Percentiles rank a stretch among this genome's conserved stretches.
Evolutionary conservation across 2,113 vertebrate genomes (phyloP).

Genomic region (Trogon surrucura): DNA sequence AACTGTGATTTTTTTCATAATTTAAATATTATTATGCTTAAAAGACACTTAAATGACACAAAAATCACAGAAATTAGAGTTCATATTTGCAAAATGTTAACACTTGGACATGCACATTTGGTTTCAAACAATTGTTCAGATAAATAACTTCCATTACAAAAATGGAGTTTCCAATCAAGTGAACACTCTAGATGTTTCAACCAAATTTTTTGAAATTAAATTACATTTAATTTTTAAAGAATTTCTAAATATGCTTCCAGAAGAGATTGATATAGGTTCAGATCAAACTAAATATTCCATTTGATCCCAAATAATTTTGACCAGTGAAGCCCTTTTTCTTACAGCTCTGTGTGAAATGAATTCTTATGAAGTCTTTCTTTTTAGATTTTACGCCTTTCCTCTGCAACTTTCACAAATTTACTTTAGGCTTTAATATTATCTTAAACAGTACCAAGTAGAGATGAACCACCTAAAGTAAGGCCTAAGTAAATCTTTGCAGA

Average conservation of each 20-base stretch:
- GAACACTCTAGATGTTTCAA: not conserved
- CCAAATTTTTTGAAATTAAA: not conserved
- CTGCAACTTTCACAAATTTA: not conserved
- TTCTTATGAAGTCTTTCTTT: not conserved
- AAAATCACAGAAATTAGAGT: not conserved
- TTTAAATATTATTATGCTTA: not conserved
- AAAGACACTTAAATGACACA: not conserved
- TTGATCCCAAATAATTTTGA: not conserved
- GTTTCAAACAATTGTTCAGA: not conserved
- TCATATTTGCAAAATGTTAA: not conserved
- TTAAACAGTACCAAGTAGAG: not conserved
- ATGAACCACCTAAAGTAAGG: rapidly evolving
- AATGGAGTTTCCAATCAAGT: not conserved
- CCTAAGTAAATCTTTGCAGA: not conserved
- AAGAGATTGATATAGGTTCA: not conserved
- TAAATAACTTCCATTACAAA: not conserved
- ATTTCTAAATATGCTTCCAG: not conserved
- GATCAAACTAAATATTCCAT: not conserved
- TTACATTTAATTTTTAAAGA: not conserved
- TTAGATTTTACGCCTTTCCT: not conserved
- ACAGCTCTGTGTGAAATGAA: not conserved
- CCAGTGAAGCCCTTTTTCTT: not conserved
- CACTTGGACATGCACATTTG: not conserved
- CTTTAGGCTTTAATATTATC: not conserved
- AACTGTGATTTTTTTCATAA: not conserved